A percentile compares a stretch with the other conserved stretches of the same genome.
Evolutionary conservation across 1,140 invertebrate species (phyloP).

Genomic region (Dendrolimus kikuchii): DNA sequence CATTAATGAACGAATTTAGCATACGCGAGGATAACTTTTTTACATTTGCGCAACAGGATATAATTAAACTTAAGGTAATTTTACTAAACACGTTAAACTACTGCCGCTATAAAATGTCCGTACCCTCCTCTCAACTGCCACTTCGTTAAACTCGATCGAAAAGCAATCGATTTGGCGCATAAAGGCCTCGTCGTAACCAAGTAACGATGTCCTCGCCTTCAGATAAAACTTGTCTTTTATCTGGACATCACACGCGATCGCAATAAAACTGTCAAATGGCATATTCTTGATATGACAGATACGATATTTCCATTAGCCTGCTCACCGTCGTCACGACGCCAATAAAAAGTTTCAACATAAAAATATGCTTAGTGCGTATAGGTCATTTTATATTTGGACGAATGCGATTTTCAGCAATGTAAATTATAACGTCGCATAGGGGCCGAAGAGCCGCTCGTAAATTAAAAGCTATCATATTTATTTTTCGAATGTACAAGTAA

Average conservation of each 20-base stretch:
- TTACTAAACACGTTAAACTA: no score
- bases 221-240: constrained; percentile 24
- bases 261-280: constrained; percentile 63
- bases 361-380: constrained; percentile 2
- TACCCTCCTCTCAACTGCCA: background rate
- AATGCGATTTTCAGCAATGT: constrained; percentile 3
- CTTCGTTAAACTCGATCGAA: constrained; percentile 1
- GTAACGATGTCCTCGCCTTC: background rate
- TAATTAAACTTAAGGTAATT: no score
- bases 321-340: constrained; percentile 46
- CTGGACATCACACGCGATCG: constrained; percentile 43
- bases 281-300: constrained; percentile 58
- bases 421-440: constrained; percentile 27
- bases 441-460: constrained; percentile 47
- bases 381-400: constrained; percentile 43
- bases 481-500: constrained; percentile 59
- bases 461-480: constrained; percentile 68
- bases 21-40: no score
- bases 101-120: background rate
- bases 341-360: constrained; percentile 50
- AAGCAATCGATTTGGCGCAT: constrained; percentile 3
- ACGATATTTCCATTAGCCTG: constrained; percentile 60
- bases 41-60: no score
- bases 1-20: no score
- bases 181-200: background rate